Percentiles rank a stretch among this genome's conserved stretches.
phyloP scores from a whole-genome alignment of 2,797 vertebrate species.

The Lophura swinhoii region DNA sequence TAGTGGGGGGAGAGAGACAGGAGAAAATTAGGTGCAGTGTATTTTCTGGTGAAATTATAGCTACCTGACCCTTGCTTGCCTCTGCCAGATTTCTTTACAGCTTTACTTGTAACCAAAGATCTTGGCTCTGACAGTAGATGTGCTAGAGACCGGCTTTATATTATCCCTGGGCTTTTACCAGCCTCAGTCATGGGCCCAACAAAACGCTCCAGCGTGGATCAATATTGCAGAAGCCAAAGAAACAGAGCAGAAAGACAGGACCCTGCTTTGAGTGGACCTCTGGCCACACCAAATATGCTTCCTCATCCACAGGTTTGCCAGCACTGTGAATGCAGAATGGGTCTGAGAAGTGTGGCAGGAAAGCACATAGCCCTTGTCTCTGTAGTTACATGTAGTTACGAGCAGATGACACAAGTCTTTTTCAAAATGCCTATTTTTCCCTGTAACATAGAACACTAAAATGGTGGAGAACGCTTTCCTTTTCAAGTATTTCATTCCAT shows the following conservation, averaged over 20 bases:
- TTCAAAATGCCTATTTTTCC: neutral
- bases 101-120: neutral
- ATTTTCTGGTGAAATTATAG: constrained; percentile 14
- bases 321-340: neutral
- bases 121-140: fast-evolving
- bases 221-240: neutral
- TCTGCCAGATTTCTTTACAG: constrained; percentile 10
- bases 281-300: neutral
- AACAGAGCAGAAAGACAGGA: neutral
- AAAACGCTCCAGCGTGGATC: neutral
- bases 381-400: fast-evolving
- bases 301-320: neutral
- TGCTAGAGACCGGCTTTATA: neutral
- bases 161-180: neutral
- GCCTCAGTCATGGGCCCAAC: neutral
- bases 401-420: neutral
- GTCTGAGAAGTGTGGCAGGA: neutral
- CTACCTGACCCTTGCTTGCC: neutral
- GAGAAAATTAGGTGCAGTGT: neutral
- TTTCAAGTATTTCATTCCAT: neutral
- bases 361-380: neutral
- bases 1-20: neutral
- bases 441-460: neutral
- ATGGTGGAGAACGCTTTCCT: neutral
- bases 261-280: neutral